phyloP scores from a whole-genome alignment of 2,797 vertebrate genomes.

The Stomatorhinus walkeri region DNA sequence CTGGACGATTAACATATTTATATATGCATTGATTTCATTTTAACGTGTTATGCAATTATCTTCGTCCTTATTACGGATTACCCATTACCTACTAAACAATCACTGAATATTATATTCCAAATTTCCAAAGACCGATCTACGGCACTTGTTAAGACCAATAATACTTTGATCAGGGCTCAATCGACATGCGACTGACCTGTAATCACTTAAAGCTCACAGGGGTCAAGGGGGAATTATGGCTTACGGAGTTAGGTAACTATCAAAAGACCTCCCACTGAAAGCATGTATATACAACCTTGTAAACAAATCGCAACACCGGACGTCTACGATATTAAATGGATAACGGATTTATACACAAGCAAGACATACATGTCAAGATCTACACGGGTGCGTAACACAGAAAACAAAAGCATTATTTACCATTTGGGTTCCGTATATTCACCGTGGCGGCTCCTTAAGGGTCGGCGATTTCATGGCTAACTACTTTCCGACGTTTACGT shows the following conservation, averaged over 20 bases:
- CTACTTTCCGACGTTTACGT: not conserved
- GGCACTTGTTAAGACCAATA: not conserved
- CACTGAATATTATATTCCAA: not conserved
- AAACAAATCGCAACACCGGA: not conserved
- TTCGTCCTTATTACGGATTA: not conserved
- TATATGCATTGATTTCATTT: not conserved
- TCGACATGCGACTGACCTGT: not conserved
- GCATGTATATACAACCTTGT: not conserved
- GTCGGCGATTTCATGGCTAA: slow-evolving; percentile 22
- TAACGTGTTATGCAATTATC: not conserved
- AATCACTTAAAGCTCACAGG: not conserved
- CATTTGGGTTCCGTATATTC: slow-evolving; percentile 40
- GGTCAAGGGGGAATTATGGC: not conserved
- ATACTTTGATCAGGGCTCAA: not conserved
- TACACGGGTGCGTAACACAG: not conserved
- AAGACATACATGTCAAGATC: not conserved
- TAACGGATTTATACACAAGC: not conserved
- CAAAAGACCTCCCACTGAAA: not conserved
- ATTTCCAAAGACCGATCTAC: not conserved
- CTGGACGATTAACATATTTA: not conserved
- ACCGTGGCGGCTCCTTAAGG: slow-evolving; percentile 20
- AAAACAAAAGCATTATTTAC: slow-evolving; percentile 26
- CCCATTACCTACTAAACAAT: not conserved
- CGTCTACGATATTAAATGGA: not conserved
- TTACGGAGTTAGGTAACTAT: not conserved